These are phyloP conservation scores for Cyphomyrus plagiostoma DNA, from an alignment of 2,113 vertebrate species.

Conservation along the genomic window DNA sequence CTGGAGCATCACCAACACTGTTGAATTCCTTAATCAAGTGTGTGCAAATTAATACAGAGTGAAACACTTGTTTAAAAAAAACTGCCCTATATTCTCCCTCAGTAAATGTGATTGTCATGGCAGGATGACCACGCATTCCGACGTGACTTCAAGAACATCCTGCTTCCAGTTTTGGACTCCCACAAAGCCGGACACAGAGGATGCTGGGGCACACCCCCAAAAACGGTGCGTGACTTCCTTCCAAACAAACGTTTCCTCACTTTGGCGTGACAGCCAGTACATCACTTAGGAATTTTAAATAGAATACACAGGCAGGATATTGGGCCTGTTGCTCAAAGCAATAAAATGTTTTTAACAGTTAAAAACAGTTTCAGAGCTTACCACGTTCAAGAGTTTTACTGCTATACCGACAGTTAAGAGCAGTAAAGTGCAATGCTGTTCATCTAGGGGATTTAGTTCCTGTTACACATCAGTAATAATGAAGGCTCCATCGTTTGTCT, in stretches of 20 bases:
- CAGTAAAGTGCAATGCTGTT: neutral
- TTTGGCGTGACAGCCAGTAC: neutral
- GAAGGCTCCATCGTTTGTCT: neutral
- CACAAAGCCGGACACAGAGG: conserved; percentile 10
- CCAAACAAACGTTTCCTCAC: conserved; percentile 1
- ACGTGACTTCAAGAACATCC: neutral
- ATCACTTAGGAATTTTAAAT: neutral
- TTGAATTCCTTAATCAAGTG: neutral
- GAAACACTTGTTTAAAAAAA: neutral
- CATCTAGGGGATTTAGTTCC: neutral
- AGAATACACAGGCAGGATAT: neutral
- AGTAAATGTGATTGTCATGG: no score
- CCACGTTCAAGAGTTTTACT: neutral
- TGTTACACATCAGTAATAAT: neutral
- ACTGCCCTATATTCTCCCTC: neutral
- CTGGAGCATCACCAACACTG: neutral
- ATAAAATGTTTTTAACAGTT: neutral
- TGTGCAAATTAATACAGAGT: neutral
- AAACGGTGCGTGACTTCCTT: neutral
- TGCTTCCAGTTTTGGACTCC: neutral
- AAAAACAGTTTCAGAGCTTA: neutral
- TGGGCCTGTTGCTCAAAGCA: neutral
- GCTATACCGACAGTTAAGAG: neutral
- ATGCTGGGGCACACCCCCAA: neutral
- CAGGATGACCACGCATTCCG: no score